Conservation (phyloP, 2,113 vertebrate species). For the Proteles cristata region DNA sequence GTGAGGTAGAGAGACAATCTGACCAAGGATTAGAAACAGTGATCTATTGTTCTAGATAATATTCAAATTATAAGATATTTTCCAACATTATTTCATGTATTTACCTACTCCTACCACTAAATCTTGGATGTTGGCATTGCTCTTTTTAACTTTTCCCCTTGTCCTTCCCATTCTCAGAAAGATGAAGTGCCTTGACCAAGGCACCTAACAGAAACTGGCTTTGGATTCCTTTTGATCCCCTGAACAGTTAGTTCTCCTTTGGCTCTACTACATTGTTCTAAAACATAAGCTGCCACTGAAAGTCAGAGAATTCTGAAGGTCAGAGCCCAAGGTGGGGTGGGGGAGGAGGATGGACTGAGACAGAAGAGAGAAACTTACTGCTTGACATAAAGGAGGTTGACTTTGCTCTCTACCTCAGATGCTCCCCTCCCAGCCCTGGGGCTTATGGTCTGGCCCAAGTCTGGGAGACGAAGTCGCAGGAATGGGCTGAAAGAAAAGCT, state of each 20-base stretch:
- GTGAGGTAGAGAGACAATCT: no score
- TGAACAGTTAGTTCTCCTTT: not conserved
- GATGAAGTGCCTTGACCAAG: not conserved
- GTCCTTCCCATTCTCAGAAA: not conserved
- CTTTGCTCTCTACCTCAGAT: not conserved
- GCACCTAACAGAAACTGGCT: not conserved
- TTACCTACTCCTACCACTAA: no score
- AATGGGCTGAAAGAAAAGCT: not conserved
- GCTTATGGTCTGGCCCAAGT: not conserved
- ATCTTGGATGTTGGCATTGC: not conserved
- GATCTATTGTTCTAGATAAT: not conserved
- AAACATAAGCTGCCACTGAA: not conserved
- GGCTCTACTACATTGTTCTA: not conserved
- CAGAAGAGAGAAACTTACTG: not conserved
- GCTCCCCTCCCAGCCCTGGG: not conserved
- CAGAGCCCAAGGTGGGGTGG: not conserved
- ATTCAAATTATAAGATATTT: not conserved
- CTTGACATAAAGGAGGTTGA: not conserved
- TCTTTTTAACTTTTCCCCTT: not conserved
- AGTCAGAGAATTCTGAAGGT: not conserved
- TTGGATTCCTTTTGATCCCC: not conserved
- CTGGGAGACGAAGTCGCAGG: not conserved
- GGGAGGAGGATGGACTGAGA: not conserved
- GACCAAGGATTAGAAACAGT: not conserved
- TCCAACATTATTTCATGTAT: not conserved